phyloP scores from a whole-genome alignment of 2,888 invertebrate species.

The Pharmacophagus antenor region DNA sequence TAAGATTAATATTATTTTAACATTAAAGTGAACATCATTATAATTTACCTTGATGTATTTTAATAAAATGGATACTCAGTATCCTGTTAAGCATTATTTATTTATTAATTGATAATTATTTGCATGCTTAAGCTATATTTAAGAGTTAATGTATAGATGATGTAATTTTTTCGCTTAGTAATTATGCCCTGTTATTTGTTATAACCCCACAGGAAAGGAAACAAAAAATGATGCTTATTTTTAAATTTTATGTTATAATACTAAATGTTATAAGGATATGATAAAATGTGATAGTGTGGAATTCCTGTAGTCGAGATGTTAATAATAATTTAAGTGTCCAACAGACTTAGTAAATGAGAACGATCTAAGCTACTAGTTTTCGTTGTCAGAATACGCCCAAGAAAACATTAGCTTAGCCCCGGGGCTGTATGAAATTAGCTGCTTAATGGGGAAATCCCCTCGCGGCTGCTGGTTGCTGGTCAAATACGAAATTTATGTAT shows the following conservation, averaged over 20 bases:
- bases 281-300: background rate
- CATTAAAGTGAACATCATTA: too few relatives aligned
- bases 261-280: too few relatives aligned
- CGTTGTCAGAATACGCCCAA: slow-evolving; percentile 24
- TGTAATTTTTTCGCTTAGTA: too few relatives aligned
- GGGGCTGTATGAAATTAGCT: slow-evolving; percentile 24
- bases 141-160: too few relatives aligned
- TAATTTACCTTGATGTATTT: background rate
- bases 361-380: slow-evolving; percentile 13
- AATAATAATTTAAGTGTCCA: slow-evolving; percentile 32
- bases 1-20: background rate
- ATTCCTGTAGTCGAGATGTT: slow-evolving; percentile 17
- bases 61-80: background rate
- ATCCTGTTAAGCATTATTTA: background rate
- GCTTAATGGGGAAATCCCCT: slow-evolving; percentile 25
- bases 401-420: slow-evolving; percentile 26
- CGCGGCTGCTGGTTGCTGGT: slow-evolving; percentile 12
- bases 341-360: slow-evolving; percentile 8
- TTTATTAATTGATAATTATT: background rate
- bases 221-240: background rate
- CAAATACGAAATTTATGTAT: slow-evolving; percentile 11
- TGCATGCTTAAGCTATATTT: too few relatives aligned
- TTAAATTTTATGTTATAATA: background rate
- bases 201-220: background rate
- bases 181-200: background rate